phyloP scores from a whole-genome alignment of 1,140 invertebrate genomes.

The Laupala kohalensis region DNA sequence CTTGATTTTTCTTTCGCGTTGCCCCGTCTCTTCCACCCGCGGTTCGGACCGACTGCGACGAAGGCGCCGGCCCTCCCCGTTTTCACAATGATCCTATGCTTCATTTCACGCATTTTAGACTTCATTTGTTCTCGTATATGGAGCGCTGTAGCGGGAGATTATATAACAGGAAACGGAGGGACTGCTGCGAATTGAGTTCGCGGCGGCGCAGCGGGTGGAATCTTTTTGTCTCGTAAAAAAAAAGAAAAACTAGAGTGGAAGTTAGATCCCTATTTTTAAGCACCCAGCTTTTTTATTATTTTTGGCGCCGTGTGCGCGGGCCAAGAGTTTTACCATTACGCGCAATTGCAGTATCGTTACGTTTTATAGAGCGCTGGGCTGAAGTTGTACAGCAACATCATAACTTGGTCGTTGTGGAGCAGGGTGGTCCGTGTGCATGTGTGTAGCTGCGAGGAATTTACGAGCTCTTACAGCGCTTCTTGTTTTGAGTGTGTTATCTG shows the following conservation, averaged over 20 bases:
- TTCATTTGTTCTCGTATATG: not conserved
- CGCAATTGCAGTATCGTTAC: not conserved
- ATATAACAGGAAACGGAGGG: not conserved
- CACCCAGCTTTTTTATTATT: not conserved
- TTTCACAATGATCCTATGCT: not conserved
- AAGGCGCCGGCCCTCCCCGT: not conserved
- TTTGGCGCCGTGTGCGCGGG: not conserved
- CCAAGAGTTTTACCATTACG: not conserved
- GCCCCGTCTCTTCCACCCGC: not conserved
- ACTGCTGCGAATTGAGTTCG: not conserved
- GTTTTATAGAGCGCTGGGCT: not conserved
- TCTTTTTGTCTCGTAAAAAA: not conserved
- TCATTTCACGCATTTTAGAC: not conserved
- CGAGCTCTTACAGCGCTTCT: not conserved
- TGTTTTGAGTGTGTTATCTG: not conserved
- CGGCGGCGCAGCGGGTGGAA: not conserved
- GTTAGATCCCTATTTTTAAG: not conserved
- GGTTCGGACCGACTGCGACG: not conserved
- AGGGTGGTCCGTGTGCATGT: not conserved
- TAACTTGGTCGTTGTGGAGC: not conserved
- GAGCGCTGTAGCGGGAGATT: not conserved
- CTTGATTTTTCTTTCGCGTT: not conserved
- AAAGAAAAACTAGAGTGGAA: not conserved
- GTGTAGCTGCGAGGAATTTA: not conserved
- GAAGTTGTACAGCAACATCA: not conserved